phyloP scores from a whole-genome alignment of 1,140 invertebrate genomes.

The Aphelinus atriplicis region DNA sequence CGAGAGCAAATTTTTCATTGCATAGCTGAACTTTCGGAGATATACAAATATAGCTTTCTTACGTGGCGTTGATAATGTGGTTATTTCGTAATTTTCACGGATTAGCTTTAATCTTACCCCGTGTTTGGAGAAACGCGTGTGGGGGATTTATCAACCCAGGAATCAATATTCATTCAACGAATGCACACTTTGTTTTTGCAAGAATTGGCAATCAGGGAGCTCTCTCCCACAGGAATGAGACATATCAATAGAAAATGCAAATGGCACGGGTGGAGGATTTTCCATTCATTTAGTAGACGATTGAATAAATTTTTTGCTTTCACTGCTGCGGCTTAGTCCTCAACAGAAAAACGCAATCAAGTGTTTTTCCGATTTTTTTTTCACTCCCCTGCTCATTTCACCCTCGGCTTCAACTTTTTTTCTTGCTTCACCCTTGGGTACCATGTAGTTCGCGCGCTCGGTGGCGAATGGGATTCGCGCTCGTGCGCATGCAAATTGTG shows the following conservation, averaged over 20 bases:
- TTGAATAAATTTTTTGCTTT: slow-evolving; percentile 2
- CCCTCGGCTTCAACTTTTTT: background rate
- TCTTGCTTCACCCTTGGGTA: slow-evolving; percentile 20
- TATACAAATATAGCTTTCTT: too few species aligned
- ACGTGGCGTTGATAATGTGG: too few species aligned
- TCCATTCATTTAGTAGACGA: background rate
- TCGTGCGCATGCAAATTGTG: slow-evolving; percentile 36
- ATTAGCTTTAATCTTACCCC: too few species aligned
- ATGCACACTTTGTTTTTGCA: too few species aligned
- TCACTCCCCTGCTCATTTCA: slow-evolving; percentile 1
- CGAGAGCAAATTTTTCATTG: too few species aligned
- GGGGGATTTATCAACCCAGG: too few species aligned
- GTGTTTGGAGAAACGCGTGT: too few species aligned
- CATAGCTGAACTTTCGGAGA: too few species aligned
- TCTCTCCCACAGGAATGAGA: too few species aligned
- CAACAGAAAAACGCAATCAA: slow-evolving; percentile 24
- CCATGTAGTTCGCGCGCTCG: background rate
- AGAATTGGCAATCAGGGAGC: too few species aligned
- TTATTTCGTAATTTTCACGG: too few species aligned
- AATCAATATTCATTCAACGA: too few species aligned
- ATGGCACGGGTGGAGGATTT: background rate
- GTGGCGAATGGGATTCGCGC: slow-evolving; percentile 25
- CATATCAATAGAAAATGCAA: background rate
- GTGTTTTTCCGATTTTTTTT: slow-evolving; percentile 27
- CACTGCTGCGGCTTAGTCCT: background rate